Base-by-base conservation (phyloP, 2,888 invertebrate species). In the Drosophila pseudotakahashii region DNA sequence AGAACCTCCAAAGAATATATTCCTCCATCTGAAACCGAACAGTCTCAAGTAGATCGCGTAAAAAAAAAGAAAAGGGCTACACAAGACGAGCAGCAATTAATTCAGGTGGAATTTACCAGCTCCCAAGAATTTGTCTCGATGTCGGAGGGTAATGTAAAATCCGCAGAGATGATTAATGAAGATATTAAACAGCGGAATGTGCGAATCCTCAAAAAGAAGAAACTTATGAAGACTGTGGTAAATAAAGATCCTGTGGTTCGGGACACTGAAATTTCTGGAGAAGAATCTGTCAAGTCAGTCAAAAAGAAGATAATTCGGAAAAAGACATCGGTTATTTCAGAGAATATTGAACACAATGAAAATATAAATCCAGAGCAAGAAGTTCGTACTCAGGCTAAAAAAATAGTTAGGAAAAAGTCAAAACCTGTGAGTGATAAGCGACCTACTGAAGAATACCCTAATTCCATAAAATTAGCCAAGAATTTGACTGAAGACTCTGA, bases 281-380 rank as follows among this genome's bases (percentile, higher is more conserved):
- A 48, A 9, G 10, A 41, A 19, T 13, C 3, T 7, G n/a, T n/a
- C 1, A 71, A 34, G 41, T 41, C 41, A 1, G 7, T 60, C 0
- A 69, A 52, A 9, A 71, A 26, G 9, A 69, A 71, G 6, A 19
- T 71, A 4, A 14, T 19, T 1, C 34, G 16, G 3, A 69, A 61
- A 14, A 48, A 14, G 16, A 6, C 50, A 30, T 13, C 34, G 0
- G 9, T 34, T 2, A 2, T 16, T 7, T 11, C 19, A 0, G 32
- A 53, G 0, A 34, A 13, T 11, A 10, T 26, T 5, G 34, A 32
- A 13, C 10, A 13, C 1, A 7, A 2, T 6, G 39, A 41, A 4
- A 61, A 7, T 14, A 7, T 2, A 7, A 32, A 30, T 11, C 10
- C 26, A 0, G 34, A 41, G 9, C 37, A 37, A 7, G 10, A 5